Base-by-base conservation (phyloP, 2,888 invertebrate species). In the Pheosia tremula region DNA sequence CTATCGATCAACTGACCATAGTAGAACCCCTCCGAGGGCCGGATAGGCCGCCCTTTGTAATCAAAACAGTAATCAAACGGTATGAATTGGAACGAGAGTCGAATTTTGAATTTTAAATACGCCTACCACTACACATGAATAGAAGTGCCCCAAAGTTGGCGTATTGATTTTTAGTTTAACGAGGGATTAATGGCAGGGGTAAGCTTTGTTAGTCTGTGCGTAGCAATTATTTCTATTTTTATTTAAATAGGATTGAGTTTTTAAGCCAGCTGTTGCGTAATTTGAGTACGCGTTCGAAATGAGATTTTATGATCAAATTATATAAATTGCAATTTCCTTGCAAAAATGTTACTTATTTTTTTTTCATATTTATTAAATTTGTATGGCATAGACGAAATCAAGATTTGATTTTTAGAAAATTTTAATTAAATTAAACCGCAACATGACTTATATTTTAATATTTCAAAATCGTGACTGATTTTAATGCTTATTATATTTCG, bases 11-110 rank as follows among this genome's bases (percentile, higher is more conserved):
- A 81, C 86, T 87, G 90, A 86, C 90, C 90, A 84, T 78, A 68
- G 59, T 64, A 75, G 72, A 71, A 76, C 82, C 80, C 81, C 80
- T 65, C 72, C 72, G 64, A 68, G 68, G 70, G 64, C 71, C 79
- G 81, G 83, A 85, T 76, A 78, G 80, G 67, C 77, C 77, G 66
- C 87, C 89, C 83, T 86, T 85, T 86, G 87, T 89, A 89, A 90
- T 90, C 89, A 90, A 89, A 90, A 89, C 86, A 85, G 90, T 91
- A 89, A 91, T 92, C 89, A 91, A 91, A 89, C 82, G 84, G 78
- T 78, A 85, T 77, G 85, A 86, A 86, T 86, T 84, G 86, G 87
- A 36, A 78, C 74, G 78, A 68, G 77, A 83, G 76, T 83, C 82
- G 84, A 86, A 88, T 89, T 91, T 90, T 87, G 80, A 87, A 89